phyloP scores from a whole-genome alignment of 2,888 invertebrate species.

The Mactromeris polynyma region DNA sequence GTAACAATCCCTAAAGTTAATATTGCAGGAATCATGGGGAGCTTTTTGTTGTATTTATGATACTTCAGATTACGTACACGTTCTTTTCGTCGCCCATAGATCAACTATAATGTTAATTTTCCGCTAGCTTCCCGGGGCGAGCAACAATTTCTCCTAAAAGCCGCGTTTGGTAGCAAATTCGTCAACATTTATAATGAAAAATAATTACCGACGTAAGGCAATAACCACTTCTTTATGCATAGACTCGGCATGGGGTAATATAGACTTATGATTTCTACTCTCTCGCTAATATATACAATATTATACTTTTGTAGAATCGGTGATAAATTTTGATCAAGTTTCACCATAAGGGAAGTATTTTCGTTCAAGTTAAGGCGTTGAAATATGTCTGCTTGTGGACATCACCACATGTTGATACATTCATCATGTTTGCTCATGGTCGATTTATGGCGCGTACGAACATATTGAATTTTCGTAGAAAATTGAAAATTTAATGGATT shows the following conservation, averaged over 20 bases:
- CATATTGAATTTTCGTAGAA: constrained; percentile 29
- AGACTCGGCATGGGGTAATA: constrained; percentile 31
- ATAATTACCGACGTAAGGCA: constrained; percentile 36
- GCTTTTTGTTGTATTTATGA: constrained; percentile 39
- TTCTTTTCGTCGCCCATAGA: constrained; percentile 25
- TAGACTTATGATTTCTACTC: constrained; percentile 8
- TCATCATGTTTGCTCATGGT: constrained; percentile 24
- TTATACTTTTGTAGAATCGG: constrained; percentile 31
- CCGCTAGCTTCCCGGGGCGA: constrained; percentile 43
- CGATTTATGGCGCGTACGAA: constrained; percentile 29
- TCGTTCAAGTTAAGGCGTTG: constrained; percentile 21
- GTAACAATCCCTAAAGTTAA: constrained; percentile 21
- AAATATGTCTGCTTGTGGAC: constrained; percentile 36
- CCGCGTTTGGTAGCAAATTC: constrained; percentile 22
- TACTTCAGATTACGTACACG: constrained; percentile 17
- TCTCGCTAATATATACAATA: constrained; percentile 26
- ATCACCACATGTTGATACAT: constrained; percentile 55
- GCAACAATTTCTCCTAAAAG: constrained; percentile 56
- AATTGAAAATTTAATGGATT: constrained; percentile 60
- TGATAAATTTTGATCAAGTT: constrained; percentile 42
- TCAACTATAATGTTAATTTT: constrained; percentile 47
- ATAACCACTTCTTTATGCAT: constrained; percentile 51
- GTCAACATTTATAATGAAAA: constrained; percentile 56
- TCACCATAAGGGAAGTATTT: constrained; percentile 14
- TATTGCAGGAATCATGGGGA: constrained; percentile 17